Conservation (phyloP, 2,113 vertebrate genomes). For the Rhabdomys dilectus region DNA sequence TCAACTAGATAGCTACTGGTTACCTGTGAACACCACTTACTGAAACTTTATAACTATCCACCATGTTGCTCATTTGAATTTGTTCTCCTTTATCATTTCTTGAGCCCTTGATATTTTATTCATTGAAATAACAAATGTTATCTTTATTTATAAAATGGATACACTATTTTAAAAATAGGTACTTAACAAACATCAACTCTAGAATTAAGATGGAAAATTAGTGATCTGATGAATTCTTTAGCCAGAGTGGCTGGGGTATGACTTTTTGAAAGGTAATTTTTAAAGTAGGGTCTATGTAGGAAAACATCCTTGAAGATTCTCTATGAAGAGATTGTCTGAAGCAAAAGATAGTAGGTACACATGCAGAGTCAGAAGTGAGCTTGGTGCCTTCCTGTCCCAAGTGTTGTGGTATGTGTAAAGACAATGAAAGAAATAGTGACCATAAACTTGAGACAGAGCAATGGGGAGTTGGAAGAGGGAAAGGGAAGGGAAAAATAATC, state of each 20-base stretch:
- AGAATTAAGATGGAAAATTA: not conserved
- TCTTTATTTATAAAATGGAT: slow-evolving; percentile 9
- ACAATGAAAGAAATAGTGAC: not conserved
- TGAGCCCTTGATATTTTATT: not conserved
- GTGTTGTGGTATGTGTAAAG: not conserved
- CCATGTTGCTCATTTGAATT: not conserved
- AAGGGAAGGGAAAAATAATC: rapidly evolving
- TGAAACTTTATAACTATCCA: not conserved
- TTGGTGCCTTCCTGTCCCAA: not conserved
- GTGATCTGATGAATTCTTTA: not conserved
- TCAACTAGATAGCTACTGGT: not conserved
- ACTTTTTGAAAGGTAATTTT: not conserved
- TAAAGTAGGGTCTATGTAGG: not conserved
- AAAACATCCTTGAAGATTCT: not conserved
- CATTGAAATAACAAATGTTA: not conserved
- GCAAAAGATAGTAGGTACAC: not conserved
- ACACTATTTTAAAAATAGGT: not conserved
- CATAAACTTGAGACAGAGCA: not conserved
- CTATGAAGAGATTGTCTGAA: not conserved
- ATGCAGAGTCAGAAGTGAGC: not conserved
- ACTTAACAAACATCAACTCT: not conserved
- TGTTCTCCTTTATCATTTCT: not conserved
- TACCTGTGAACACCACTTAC: not conserved
- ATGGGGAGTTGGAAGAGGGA: no score
- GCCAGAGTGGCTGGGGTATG: not conserved